phyloP scores from a whole-genome alignment of 2,113 vertebrate genomes.

The Mohoua ochrocephala region DNA sequence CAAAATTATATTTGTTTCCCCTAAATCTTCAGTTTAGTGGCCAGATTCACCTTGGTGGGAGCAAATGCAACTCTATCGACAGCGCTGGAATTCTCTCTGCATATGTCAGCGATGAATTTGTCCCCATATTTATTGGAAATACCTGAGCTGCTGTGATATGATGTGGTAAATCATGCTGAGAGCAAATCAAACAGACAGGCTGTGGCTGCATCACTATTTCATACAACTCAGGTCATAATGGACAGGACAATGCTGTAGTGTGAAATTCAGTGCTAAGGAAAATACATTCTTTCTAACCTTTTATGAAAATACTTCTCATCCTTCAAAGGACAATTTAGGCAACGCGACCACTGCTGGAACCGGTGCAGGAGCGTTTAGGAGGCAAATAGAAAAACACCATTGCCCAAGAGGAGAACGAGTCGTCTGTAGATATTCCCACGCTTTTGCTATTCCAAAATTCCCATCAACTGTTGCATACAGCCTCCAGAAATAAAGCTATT shows the following conservation, averaged over 20 bases:
- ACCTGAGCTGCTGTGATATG: constrained; percentile 30
- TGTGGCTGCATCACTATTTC: constrained; percentile 44
- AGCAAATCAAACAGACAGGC: constrained; percentile 54
- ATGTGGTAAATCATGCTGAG: constrained; percentile 46
- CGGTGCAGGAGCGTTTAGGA: background rate
- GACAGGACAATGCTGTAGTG: constrained; percentile 5
- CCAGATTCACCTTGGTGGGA: constrained; percentile 16
- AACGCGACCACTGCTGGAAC: background rate
- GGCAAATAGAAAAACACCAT: constrained; percentile 6
- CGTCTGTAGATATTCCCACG: background rate
- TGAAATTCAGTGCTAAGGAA: constrained; percentile 41
- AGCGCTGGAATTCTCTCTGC: constrained; percentile 33
- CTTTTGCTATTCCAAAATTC: constrained; percentile 29
- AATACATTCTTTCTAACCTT: constrained; percentile 43
- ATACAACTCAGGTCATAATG: constrained; percentile 22
- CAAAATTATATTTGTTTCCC: background rate
- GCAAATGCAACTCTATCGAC: background rate
- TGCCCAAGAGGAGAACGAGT: background rate
- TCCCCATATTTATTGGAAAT: constrained; percentile 55
- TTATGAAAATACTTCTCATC: constrained; percentile 40
- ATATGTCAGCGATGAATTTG: constrained; percentile 43
- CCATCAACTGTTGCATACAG: constrained; percentile 32
- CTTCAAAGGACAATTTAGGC: constrained; percentile 45
- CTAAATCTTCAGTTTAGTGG: constrained; percentile 26
- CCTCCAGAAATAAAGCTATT: constrained; percentile 56